Conservation (phyloP, 2,888 invertebrate genomes). For the Drosophila multiciliata region DNA sequence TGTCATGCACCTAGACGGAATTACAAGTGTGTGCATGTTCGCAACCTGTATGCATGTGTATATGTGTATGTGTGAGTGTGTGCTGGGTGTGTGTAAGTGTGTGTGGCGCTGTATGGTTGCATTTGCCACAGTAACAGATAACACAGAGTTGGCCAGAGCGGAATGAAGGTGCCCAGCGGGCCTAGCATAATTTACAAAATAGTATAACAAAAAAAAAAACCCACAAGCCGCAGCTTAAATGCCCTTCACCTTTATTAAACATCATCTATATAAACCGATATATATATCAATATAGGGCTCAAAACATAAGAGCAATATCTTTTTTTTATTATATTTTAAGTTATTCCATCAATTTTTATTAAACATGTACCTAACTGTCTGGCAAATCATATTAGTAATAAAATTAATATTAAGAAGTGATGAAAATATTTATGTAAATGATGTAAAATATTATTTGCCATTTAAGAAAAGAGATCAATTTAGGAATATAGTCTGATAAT, state of each 20-base stretch:
- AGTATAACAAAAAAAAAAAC: constrained; percentile 14
- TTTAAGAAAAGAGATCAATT: background rate
- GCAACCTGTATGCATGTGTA: constrained; percentile 25
- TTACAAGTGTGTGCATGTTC: constrained; percentile 74
- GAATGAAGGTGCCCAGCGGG: constrained; percentile 55
- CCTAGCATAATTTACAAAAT: constrained; percentile 56
- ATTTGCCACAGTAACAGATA: constrained; percentile 65
- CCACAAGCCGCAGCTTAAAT: constrained; percentile 5
- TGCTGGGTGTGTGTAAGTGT: constrained; percentile 15
- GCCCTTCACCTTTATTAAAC: background rate
- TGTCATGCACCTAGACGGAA: constrained; percentile 76
- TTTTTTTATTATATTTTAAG: background rate
- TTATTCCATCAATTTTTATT: background rate
- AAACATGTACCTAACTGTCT: rapidly evolving
- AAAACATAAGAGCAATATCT: too few species aligned
- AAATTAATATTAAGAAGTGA: too few species aligned
- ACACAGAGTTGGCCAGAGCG: constrained; percentile 52
- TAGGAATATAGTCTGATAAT: background rate
- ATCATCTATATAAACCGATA: background rate
- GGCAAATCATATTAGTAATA: background rate
- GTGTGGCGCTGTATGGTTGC: constrained; percentile 32
- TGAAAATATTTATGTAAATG: too few species aligned
- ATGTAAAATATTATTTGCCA: too few species aligned
- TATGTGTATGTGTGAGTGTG: constrained; percentile 4
- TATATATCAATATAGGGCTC: background rate